Evolutionary conservation across 2,888 invertebrate genomes (phyloP).

Genomic region (Theodoxus fluviatilis): DNA sequence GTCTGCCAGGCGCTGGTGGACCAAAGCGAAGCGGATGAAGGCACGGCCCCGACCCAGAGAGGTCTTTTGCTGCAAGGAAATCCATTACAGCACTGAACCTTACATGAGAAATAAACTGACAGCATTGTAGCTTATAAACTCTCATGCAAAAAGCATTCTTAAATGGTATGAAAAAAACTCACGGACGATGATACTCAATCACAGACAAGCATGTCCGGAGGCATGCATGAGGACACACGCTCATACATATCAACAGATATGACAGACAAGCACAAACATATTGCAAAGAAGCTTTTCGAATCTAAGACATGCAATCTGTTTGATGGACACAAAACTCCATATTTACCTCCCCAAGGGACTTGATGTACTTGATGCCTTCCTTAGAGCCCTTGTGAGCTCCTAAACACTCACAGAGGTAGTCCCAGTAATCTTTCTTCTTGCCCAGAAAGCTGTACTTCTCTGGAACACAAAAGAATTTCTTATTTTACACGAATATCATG

Average conservation of each 20-base stretch:
- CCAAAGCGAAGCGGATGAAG: constrained; percentile 65
- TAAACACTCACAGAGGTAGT: constrained; percentile 65
- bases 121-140: too few relatives aligned
- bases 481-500: too few relatives aligned
- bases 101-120: too few relatives aligned
- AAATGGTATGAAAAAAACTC: background rate
- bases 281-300: too few relatives aligned
- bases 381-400: constrained; percentile 60
- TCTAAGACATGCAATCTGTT: too few relatives aligned
- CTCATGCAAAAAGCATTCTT: background rate
- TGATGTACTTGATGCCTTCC: constrained; percentile 66
- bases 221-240: too few relatives aligned
- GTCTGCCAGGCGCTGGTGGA: constrained; percentile 66
- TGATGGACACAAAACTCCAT: too few relatives aligned
- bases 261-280: too few relatives aligned
- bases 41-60: constrained; percentile 65
- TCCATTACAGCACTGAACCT: background rate
- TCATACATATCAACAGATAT: too few relatives aligned
- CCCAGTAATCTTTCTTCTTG: constrained; percentile 65
- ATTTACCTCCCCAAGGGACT: constrained; percentile 63
- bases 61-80: constrained; percentile 62
- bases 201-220: too few relatives aligned
- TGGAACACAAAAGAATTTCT: constrained; percentile 41
- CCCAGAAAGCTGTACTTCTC: constrained; percentile 61
- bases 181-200: too few relatives aligned